A percentile compares a stretch with the other conserved stretches of the same genome.
Conservation (phyloP, 2,113 vertebrate species). For the Dicrurus megarhynchus region DNA sequence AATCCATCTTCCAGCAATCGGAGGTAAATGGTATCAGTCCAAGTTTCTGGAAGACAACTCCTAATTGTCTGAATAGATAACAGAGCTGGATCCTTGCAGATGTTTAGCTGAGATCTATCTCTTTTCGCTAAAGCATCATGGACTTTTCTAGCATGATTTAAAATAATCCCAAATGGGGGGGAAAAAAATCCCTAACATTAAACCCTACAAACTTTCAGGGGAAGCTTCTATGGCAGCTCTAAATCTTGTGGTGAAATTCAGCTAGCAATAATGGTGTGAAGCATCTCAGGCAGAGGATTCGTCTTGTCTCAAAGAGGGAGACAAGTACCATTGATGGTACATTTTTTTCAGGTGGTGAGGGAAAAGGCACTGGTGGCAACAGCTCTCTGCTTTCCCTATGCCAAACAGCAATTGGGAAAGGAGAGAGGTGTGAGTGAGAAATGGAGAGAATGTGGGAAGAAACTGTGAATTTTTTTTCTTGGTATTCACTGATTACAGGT, state of each 20-base stretch:
- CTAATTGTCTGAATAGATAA: not conserved
- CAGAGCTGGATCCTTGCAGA: not conserved
- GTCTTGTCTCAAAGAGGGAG: not conserved
- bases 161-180: not conserved
- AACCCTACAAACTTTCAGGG: not conserved
- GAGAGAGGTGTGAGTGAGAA: not conserved
- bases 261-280: not conserved
- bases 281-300: not conserved
- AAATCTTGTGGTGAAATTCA: not conserved
- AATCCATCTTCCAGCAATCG: not conserved
- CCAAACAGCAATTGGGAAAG: not conserved
- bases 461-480: not conserved
- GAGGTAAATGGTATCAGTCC: not conserved
- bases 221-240: not conserved
- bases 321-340: not conserved
- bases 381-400: not conserved
- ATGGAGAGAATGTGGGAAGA: not conserved
- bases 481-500: not conserved
- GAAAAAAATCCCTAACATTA: not conserved
- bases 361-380: not conserved
- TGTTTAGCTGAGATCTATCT: not conserved
- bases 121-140: not conserved
- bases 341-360: not conserved
- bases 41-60: not conserved
- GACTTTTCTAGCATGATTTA: not conserved